Conservation (phyloP, 2,797 vertebrate genomes). For the Moxostoma hubbsi region DNA sequence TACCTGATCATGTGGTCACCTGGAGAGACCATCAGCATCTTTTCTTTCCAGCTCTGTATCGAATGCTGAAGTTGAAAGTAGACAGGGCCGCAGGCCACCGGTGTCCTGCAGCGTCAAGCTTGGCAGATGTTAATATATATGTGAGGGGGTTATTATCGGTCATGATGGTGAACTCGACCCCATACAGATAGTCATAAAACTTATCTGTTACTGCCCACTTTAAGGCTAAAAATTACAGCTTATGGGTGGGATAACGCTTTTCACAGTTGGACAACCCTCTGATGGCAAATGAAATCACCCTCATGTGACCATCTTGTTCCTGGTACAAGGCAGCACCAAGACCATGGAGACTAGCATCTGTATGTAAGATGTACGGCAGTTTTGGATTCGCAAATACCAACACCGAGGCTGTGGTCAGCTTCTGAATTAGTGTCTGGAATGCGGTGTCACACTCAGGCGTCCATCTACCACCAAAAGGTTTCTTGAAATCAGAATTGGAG, state of each 20-base stretch:
- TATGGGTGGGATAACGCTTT: constrained; percentile 14
- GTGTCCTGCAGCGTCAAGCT: constrained; percentile 40
- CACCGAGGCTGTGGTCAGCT: not conserved
- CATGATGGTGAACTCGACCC: not conserved
- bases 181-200: constrained; percentile 4
- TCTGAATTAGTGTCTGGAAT: not conserved
- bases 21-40: not conserved
- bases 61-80: constrained; percentile 34
- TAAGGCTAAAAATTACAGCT: not conserved
- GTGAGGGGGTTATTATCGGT: constrained; percentile 29
- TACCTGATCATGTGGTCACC: not conserved
- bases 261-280: constrained; percentile 1
- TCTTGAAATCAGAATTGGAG: not conserved
- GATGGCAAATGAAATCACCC: not conserved
- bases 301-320: not conserved
- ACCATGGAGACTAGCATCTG: not conserved
- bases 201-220: too few species aligned
- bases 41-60: constrained; percentile 16
- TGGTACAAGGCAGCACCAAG: constrained; percentile 11
- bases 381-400: constrained; percentile 6
- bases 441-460: not conserved
- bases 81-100: too few species aligned
- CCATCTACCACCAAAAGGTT: constrained; percentile 12
- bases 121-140: constrained; percentile 35
- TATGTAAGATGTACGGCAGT: too few species aligned